phyloP scores from a whole-genome alignment of 2,888 invertebrate genomes.

The Gymnoscelis rufifasciata region DNA sequence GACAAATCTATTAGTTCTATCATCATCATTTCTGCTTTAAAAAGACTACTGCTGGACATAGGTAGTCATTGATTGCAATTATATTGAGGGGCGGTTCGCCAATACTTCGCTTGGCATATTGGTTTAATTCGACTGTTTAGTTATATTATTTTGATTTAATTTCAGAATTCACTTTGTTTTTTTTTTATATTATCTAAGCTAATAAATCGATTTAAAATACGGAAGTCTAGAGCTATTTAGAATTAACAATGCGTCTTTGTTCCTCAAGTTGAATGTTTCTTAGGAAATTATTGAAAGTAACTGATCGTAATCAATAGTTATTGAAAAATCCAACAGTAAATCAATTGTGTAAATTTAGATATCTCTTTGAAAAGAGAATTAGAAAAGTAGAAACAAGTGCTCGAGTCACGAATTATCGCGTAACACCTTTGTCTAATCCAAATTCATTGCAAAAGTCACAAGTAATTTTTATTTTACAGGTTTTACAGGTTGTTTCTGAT shows the following conservation, averaged over 20 bases:
- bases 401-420: conserved; percentile 9
- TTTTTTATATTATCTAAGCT: not conserved
- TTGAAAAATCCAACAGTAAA: conserved; percentile 7
- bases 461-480: no score
- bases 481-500: no score
- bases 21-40: no score
- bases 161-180: no score
- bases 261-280: conserved; percentile 16
- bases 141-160: no score
- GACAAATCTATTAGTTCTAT: no score
- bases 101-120: no score
- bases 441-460: no score
- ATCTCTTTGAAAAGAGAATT: not conserved
- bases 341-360: conserved; percentile 11
- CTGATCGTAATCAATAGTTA: conserved; percentile 9
- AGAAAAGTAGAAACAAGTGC: not conserved
- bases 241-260: conserved; percentile 1
- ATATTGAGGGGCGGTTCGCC: no score
- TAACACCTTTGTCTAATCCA: conserved; percentile 12
- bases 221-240: not conserved
- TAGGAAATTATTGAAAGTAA: conserved; percentile 4
- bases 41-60: no score
- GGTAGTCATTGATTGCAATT: no score
- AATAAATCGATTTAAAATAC: not conserved
- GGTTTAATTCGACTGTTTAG: no score